phyloP scores from a whole-genome alignment of 2,888 invertebrate species.

The Timema podura region DNA sequence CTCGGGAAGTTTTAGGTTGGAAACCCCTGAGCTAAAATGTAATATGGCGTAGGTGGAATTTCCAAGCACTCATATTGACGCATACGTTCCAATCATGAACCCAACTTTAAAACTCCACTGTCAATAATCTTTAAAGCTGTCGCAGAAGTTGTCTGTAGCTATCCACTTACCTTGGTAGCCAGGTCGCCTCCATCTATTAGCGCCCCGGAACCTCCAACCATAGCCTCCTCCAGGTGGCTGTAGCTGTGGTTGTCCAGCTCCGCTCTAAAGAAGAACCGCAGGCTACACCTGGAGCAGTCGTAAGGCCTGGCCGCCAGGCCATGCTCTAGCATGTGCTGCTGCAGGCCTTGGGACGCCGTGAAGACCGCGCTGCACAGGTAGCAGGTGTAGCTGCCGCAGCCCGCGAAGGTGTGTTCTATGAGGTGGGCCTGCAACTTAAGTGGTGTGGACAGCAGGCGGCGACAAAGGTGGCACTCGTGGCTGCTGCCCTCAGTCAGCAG shows the following conservation, averaged over 20 bases:
- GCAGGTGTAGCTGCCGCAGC: slow-evolving; percentile 77
- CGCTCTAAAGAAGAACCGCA: slow-evolving; percentile 86
- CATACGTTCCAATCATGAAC: too few species aligned
- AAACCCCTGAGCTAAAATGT: too few species aligned
- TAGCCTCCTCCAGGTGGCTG: slow-evolving; percentile 36
- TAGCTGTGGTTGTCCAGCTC: slow-evolving; percentile 80
- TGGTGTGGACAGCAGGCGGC: slow-evolving; percentile 70
- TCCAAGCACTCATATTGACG: too few species aligned
- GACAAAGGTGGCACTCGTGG: slow-evolving; percentile 76
- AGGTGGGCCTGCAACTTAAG: slow-evolving; percentile 81
- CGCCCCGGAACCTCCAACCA: neutral
- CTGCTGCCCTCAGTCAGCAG: slow-evolving; percentile 53
- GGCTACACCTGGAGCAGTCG: slow-evolving; percentile 76
- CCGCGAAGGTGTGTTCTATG: slow-evolving; percentile 89
- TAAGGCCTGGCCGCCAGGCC: slow-evolving; percentile 77
- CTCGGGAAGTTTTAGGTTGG: too few species aligned
- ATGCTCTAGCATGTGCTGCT: slow-evolving; percentile 76
- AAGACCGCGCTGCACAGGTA: slow-evolving; percentile 86
- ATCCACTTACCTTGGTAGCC: slow-evolving; percentile 18
- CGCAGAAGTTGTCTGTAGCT: neutral
- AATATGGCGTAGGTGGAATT: too few species aligned
- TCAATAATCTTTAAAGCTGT: too few species aligned
- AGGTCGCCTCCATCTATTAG: slow-evolving; percentile 19
- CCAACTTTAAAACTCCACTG: too few species aligned
- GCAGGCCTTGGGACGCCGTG: slow-evolving; percentile 72